Conservation (phyloP, 2,113 vertebrate species). For the Crotalus tigris region DNA sequence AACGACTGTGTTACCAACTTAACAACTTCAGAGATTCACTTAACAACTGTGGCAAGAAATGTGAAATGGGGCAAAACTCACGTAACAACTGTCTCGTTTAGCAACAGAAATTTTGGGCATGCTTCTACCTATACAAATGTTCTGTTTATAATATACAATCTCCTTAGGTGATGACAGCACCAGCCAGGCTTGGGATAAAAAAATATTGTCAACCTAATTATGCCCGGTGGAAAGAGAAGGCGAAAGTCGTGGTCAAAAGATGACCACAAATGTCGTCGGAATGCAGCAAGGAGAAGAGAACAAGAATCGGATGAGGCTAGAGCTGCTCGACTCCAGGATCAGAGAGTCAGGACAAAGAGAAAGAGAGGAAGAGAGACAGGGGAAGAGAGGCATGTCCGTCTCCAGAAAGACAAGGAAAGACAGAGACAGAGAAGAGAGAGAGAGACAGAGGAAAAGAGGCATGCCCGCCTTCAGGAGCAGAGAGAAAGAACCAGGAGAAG, state of each 20-base stretch:
- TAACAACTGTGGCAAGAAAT: neutral
- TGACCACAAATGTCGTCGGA: neutral
- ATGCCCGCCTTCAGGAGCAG: neutral
- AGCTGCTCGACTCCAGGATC: neutral
- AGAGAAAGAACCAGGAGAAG: neutral
- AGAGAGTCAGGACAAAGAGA: neutral
- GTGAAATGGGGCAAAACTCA: neutral
- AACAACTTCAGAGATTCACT: too few species aligned
- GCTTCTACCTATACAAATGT: neutral
- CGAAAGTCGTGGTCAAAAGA: neutral
- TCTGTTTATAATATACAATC: neutral
- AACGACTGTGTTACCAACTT: too few species aligned
- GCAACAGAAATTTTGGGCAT: neutral
- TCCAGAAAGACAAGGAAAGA: neutral
- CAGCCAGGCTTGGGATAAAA: neutral
- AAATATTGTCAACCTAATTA: neutral
- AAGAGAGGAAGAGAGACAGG: neutral
- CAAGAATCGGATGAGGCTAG: neutral
- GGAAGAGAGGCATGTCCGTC: neutral
- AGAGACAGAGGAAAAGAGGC: neutral
- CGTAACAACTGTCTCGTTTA: neutral
- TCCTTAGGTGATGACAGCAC: neutral
- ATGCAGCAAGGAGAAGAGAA: neutral
- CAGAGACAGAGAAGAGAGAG: neutral
- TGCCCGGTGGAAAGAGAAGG: neutral